Evolutionary conservation across 2,888 invertebrate genomes (phyloP).

Genomic region (Stomorhina lunata): DNA sequence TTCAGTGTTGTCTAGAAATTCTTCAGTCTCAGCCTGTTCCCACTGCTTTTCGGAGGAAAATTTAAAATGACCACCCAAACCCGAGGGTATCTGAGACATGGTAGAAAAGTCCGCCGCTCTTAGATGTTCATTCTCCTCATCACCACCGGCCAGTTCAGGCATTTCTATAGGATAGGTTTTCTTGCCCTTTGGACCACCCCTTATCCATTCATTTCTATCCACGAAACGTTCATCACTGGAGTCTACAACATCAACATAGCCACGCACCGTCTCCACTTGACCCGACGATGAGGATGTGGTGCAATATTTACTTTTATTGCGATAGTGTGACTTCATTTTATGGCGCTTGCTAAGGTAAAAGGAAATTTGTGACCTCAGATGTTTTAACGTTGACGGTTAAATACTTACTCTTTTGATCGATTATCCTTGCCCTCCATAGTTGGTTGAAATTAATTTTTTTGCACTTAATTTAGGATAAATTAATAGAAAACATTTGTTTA

Average conservation of each 20-base stretch:
- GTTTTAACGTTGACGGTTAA: neutral
- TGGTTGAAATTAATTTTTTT: neutral
- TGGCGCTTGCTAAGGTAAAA: conserved; percentile 74
- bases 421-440: conserved; percentile 76
- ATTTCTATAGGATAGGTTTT: conserved; percentile 65
- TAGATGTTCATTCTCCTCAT: conserved; percentile 74
- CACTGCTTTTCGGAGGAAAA: conserved; percentile 80
- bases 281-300: conserved; percentile 74
- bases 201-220: conserved; percentile 67
- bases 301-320: conserved; percentile 66
- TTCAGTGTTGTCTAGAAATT: conserved; percentile 73
- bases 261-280: conserved; percentile 70
- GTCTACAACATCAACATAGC: conserved; percentile 77
- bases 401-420: conserved; percentile 76
- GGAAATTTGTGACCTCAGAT: too few species aligned
- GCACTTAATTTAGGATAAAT: neutral
- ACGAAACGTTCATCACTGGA: conserved; percentile 77
- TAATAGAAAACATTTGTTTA: conserved; percentile 36
- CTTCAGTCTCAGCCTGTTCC: conserved; percentile 74
- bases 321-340: conserved; percentile 74
- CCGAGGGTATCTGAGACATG: conserved; percentile 76
- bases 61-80: conserved; percentile 78
- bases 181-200: conserved; percentile 53
- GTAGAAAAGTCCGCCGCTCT: conserved; percentile 78
- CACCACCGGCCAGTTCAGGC: conserved; percentile 66